Conservation (phyloP, 2,113 vertebrate genomes). For the Cynocephalus volans region DNA sequence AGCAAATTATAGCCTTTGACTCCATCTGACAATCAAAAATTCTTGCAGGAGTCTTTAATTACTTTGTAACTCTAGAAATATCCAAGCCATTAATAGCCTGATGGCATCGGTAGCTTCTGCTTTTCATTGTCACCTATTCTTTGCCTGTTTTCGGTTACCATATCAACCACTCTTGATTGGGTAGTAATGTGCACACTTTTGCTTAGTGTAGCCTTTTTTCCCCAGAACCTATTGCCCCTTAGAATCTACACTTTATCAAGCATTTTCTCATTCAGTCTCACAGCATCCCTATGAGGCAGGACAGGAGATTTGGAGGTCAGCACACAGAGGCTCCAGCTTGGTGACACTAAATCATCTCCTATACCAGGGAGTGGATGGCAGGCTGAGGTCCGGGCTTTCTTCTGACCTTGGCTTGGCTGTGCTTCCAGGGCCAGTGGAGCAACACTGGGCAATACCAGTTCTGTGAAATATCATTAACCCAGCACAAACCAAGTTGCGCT, state of each 20-base stretch:
- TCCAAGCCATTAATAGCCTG: not conserved
- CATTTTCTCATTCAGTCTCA: accelerated
- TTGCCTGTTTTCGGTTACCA: accelerated
- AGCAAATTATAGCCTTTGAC: not conserved
- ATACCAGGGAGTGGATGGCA: accelerated
- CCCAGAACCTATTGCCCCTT: not conserved
- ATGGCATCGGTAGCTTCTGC: accelerated
- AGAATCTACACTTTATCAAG: not conserved
- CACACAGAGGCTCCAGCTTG: not conserved
- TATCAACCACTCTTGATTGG: accelerated
- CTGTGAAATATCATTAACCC: not conserved
- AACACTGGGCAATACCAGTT: accelerated
- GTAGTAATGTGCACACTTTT: accelerated
- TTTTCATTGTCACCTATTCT: accelerated
- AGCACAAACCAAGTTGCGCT: accelerated
- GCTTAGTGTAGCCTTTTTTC: not conserved
- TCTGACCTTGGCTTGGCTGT: not conserved
- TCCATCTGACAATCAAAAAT: not conserved
- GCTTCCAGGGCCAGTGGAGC: not conserved
- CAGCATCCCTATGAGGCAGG: accelerated
- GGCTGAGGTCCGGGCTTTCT: too few species aligned
- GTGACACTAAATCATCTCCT: accelerated
- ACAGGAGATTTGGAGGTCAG: not conserved
- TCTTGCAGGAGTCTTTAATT: not conserved
- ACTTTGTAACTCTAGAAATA: not conserved